phyloP scores from a whole-genome alignment of 2,797 vertebrate species.

The Bovichtus diacanthus region DNA sequence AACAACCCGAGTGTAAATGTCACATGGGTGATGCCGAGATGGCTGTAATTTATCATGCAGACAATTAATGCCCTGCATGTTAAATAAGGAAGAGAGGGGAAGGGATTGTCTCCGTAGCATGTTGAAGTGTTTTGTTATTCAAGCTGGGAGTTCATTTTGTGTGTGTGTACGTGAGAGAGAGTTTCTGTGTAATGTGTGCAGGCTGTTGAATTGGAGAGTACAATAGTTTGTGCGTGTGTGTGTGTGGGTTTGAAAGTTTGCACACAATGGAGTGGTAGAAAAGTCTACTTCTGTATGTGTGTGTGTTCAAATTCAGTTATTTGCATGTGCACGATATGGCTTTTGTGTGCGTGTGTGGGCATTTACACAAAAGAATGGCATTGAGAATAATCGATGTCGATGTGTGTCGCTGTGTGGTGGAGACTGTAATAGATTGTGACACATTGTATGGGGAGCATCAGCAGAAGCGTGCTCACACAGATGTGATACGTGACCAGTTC shows the following conservation, averaged over 20 bases:
- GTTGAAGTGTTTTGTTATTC: slow-evolving; percentile 10
- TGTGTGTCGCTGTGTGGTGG: slow-evolving; percentile 25
- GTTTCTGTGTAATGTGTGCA: background rate
- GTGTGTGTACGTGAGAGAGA: background rate
- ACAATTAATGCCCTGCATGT: slow-evolving; percentile 65
- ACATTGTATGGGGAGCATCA: slow-evolving; percentile 45
- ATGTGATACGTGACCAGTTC: slow-evolving; percentile 70
- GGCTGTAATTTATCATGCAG: slow-evolving; percentile 65
- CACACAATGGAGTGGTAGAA: slow-evolving; percentile 16
- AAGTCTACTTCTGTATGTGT: slow-evolving; percentile 5
- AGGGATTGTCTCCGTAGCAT: slow-evolving; percentile 20
- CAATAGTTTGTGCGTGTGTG: slow-evolving; percentile 7
- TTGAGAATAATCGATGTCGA: slow-evolving; percentile 38
- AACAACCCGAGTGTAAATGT: slow-evolving; percentile 62
- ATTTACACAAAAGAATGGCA: slow-evolving; percentile 34
- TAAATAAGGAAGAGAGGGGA: slow-evolving; percentile 39
- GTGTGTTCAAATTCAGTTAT: background rate
- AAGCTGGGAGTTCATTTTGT: slow-evolving; percentile 17
- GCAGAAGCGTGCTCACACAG: slow-evolving; percentile 54
- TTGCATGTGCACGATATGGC: slow-evolving; percentile 1
- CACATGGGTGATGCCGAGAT: slow-evolving; percentile 54
- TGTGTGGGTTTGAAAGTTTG: background rate
- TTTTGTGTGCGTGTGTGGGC: background rate
- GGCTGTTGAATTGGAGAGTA: slow-evolving; percentile 11
- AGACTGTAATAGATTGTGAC: slow-evolving; percentile 67